Evolutionary conservation across 2,888 invertebrate species (phyloP).

Genomic region (Ryuthela nishihirai): DNA sequence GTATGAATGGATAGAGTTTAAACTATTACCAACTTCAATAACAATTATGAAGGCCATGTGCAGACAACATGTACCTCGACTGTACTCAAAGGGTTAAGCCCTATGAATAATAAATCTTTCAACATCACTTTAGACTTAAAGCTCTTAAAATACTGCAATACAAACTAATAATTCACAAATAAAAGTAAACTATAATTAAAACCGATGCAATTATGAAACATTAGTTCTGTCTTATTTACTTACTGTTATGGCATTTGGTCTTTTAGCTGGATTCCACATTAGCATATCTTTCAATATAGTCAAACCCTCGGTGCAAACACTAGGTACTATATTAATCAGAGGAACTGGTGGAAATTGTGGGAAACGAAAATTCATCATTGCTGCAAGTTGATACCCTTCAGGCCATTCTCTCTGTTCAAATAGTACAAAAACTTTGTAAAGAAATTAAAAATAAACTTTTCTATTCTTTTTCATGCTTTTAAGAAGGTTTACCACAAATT

Average conservation of each 20-base stretch:
- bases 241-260: conserved; percentile 72
- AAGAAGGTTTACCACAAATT: too few relatives aligned
- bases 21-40: too few relatives aligned
- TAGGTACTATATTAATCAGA: conserved; percentile 71
- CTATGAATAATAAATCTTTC: too few relatives aligned
- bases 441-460: too few relatives aligned
- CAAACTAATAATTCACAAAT: neutral
- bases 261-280: conserved; percentile 84
- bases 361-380: conserved; percentile 92
- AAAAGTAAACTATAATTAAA: neutral
- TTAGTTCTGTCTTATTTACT: neutral
- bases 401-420: conserved; percentile 76
- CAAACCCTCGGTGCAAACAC: conserved; percentile 78
- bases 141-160: too few relatives aligned
- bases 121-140: too few relatives aligned
- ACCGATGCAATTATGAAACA: neutral
- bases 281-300: conserved; percentile 80
- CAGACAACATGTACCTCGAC: too few relatives aligned
- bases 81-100: too few relatives aligned
- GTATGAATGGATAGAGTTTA: too few relatives aligned
- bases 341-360: conserved; percentile 81
- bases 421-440: too few relatives aligned
- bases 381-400: conserved; percentile 88
- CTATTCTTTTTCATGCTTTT: too few relatives aligned
- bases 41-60: too few relatives aligned